phyloP scores from a whole-genome alignment of 2,888 invertebrate species.

The Leucophora obtusa region DNA sequence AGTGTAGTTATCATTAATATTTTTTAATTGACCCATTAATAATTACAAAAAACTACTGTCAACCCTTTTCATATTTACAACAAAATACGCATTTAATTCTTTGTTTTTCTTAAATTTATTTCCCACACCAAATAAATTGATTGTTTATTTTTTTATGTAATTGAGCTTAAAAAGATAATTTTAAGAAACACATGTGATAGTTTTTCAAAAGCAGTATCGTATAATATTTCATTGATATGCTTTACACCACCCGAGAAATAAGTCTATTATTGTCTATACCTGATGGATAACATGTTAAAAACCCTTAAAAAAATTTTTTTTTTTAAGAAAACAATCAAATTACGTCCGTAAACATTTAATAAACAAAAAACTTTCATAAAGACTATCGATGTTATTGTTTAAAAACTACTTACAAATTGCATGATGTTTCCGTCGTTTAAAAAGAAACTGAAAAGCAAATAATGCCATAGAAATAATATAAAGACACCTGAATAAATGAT shows the following conservation, averaged over 20 bases:
- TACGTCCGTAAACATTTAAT: not conserved
- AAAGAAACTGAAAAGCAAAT: not conserved
- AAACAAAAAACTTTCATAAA: conserved; percentile 13
- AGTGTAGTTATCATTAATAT: not conserved
- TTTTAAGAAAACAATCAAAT: conserved; percentile 1
- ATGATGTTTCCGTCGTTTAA: conserved; percentile 41
- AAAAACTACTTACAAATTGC: conserved; percentile 17
- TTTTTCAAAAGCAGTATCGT: not conserved
- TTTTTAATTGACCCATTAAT: not conserved
- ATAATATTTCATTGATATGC: not conserved
- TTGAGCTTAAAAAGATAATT: conserved; percentile 26
- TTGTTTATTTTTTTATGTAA: conserved; percentile 35
- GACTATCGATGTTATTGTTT: not conserved
- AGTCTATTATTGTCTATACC: not conserved
- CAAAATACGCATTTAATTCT: not conserved
- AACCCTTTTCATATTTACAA: not conserved
- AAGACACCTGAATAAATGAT: conserved; percentile 20
- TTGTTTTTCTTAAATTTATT: not conserved
- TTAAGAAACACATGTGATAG: not conserved
- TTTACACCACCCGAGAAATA: not conserved
- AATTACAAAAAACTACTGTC: too few species aligned
- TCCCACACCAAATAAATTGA: conserved; percentile 37
- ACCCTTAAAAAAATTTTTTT: not conserved
- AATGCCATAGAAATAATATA: not conserved
- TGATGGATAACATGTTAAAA: conserved; percentile 13